Base-by-base conservation (phyloP, 1,140 invertebrate species). In the Drosophila paulistorum region DNA sequence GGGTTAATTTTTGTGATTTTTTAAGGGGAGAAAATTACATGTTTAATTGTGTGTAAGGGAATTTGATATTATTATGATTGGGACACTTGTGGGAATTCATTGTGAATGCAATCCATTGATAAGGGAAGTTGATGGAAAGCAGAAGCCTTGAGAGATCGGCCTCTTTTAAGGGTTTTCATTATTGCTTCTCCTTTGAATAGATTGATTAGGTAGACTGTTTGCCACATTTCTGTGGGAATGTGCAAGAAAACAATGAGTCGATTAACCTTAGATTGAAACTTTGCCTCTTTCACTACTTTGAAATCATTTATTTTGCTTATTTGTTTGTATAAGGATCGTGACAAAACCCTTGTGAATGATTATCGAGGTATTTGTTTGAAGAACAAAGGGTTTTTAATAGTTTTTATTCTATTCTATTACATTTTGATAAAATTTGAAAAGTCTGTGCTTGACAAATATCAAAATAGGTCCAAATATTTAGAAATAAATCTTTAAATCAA, bases 51-150 rank as follows among this genome's bases (percentile, higher is more conserved):
- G 70, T 63, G 0, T 30, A 59, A 69, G 73, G 74, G 55, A 85
- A 84, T 75, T 72, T 73, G 71, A 85, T 85, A 85, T 74, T 70
- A 37, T 74, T 71, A 1, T 13, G 9, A 13, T 14, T 63, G 37
- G 59, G 77, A 80, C 77, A 65, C 54, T 71, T 81, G 65, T 74
- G 68, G 55, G 65, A 84, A 80, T 63, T 41, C 17, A 3, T 48
- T 63, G 11, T 63, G 23, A 63, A 41, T 41, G 17, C 9, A 41
- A 63, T 26, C 35, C 35, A 41, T 10, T 63, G 23, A 45, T 45
- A 63, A 51, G 59, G 57, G 51, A 30, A 7, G 30, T 51, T 63
- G 59, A 75, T 68, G 58, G 45, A 37, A 30, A 2, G n/a, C 60
- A 57, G 54, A 11, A 14, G 7, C 26, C 2, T 0, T 6, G 9